Percentiles rank a stretch among this genome's conserved stretches.
Evolutionary conservation across 1,140 invertebrate genomes (phyloP).

Genomic region (Penaeus indicus): DNA sequence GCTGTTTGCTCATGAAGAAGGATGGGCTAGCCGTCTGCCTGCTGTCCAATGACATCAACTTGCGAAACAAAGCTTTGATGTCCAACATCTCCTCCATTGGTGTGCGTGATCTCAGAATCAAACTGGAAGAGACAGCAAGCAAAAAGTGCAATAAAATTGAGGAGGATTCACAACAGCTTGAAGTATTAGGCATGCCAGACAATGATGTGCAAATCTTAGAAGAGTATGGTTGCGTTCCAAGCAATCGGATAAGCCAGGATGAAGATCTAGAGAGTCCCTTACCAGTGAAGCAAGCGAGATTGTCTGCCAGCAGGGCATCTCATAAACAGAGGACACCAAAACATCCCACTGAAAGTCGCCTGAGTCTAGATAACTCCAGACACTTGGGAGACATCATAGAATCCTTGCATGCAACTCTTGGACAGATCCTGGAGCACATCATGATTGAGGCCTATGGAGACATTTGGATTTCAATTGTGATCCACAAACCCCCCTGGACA

Average conservation of each 20-base stretch:
- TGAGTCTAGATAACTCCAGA: neutral
- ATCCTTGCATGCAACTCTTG: conserved; percentile 39
- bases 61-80: conserved; percentile 61
- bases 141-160: neutral
- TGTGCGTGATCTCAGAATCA: conserved; percentile 26
- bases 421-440: conserved; percentile 44
- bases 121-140: neutral
- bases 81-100: conserved; percentile 36
- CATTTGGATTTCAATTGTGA: conserved; percentile 50
- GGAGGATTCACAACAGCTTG: neutral
- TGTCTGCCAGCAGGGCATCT: neutral
- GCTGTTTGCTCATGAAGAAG: conserved; percentile 46
- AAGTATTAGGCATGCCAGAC: neutral
- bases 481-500: conserved; percentile 59
- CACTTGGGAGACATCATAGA: conserved; percentile 11
- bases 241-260: neutral
- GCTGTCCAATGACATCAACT: conserved; percentile 59
- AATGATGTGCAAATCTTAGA: neutral
- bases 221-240: neutral
- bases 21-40: conserved; percentile 48
- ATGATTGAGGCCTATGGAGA: conserved; percentile 57
- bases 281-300: neutral
- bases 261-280: neutral
- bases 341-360: neutral
- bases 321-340: conserved; percentile 1